Evolutionary conservation across 2,113 vertebrate genomes (phyloP).

Genomic region (Alaudala cheleensis): DNA sequence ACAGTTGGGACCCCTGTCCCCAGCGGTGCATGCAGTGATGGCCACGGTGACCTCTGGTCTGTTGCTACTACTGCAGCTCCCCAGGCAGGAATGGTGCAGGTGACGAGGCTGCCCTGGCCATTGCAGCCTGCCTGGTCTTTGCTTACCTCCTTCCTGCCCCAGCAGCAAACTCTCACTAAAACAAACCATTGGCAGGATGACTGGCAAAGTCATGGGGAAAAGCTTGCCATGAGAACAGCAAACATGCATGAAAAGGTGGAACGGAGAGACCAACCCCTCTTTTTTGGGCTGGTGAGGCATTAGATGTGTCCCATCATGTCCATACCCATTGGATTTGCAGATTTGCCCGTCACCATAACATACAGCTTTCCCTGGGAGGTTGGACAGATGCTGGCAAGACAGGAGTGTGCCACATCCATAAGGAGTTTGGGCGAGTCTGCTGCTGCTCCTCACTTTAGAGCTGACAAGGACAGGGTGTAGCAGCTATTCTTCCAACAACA

Average conservation of each 20-base stretch:
- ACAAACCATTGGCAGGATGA: background rate
- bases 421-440: background rate
- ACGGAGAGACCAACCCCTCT: background rate
- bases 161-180: background rate
- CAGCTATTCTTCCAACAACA: background rate
- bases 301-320: background rate
- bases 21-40: fast-evolving
- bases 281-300: background rate
- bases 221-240: background rate
- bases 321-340: background rate
- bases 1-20: fast-evolving
- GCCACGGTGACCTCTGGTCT: fast-evolving
- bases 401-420: background rate
- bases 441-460: background rate
- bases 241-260: background rate
- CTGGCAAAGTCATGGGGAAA: background rate
- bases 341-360: background rate
- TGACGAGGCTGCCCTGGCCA: background rate
- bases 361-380: fast-evolving
- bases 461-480: background rate
- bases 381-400: background rate
- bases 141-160: background rate
- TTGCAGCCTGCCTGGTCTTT: background rate
- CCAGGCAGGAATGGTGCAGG: fast-evolving
- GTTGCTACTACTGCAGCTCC: background rate